These are phyloP conservation scores for Ptilorrhoa leucosticta DNA, from an alignment of 2,113 vertebrate genomes.

Conservation along the genomic window DNA sequence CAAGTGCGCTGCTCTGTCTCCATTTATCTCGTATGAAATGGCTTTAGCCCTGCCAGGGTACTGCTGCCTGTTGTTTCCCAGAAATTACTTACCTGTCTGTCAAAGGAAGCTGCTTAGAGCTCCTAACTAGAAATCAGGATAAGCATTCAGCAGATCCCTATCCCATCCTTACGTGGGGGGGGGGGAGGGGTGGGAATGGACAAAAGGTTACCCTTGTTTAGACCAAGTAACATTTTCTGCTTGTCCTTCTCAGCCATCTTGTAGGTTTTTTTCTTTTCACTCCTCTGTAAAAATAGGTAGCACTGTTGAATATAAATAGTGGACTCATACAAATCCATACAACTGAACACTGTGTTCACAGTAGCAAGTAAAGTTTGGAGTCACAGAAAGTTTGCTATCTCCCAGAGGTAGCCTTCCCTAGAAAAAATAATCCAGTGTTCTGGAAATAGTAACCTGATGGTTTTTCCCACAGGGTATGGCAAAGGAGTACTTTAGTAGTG, in stretches of 20 bases:
- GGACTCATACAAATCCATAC: not conserved
- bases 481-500: not conserved
- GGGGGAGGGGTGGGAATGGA: too few relatives aligned
- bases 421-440: not conserved
- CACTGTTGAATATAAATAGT: not conserved
- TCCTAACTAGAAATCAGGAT: not conserved
- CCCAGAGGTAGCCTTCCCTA: not conserved
- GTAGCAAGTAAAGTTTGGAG: not conserved
- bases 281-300: not conserved
- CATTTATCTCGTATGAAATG: not conserved
- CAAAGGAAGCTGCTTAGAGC: not conserved
- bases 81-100: constrained; percentile 31
- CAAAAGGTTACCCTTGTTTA: not conserved
- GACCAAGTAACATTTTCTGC: not conserved
- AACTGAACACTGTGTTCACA: not conserved
- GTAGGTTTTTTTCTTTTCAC: not conserved
- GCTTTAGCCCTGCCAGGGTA: not conserved
- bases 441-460: not conserved
- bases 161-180: fast-evolving
- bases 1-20: not conserved
- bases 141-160: not conserved
- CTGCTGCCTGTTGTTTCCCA: not conserved
- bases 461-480: not conserved
- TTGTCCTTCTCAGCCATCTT: not conserved
- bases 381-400: not conserved